A percentile compares a stretch with the other conserved stretches of the same genome.
Evolutionary conservation across 2,113 vertebrate genomes (phyloP).

Genomic region (Pterocles orientalis): DNA sequence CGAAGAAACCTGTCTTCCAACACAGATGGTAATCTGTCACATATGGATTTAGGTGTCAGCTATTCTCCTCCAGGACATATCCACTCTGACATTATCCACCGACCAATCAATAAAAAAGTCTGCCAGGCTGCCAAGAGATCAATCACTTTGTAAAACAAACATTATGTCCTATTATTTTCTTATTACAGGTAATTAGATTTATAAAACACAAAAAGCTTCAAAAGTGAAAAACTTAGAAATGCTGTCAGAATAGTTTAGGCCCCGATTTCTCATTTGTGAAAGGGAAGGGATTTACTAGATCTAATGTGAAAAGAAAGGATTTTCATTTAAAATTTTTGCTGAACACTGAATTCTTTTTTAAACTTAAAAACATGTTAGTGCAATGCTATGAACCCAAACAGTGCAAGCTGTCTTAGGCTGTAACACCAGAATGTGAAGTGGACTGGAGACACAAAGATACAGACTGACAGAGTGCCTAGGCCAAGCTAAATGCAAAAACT

Average conservation of each 20-base stretch:
- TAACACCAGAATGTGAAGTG: not conserved
- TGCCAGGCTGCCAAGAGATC: constrained; percentile 64
- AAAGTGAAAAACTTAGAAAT: constrained; percentile 16
- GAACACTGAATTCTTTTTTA: constrained; percentile 39
- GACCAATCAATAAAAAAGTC: constrained; percentile 59
- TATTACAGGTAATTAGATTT: constrained; percentile 68
- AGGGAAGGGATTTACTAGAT: constrained; percentile 48
- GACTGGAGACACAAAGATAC: not conserved
- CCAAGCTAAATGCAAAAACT: not conserved
- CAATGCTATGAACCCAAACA: not conserved
- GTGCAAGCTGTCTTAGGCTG: not conserved
- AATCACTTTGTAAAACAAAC: constrained; percentile 66
- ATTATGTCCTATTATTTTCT: constrained; percentile 61
- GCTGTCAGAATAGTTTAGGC: constrained; percentile 53
- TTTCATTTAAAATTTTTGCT: constrained; percentile 40
- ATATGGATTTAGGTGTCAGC: constrained; percentile 65
- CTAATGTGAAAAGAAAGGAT: constrained; percentile 55
- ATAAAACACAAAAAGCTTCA: constrained; percentile 29
- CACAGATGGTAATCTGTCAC: constrained; percentile 66
- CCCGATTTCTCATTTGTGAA: constrained; percentile 12
- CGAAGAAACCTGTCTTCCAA: constrained; percentile 51
- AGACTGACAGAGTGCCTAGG: not conserved
- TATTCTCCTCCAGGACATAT: constrained; percentile 65
- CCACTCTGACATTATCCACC: constrained; percentile 63
- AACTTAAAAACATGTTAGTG: constrained; percentile 40